Conservation (phyloP, 2,113 vertebrate species). For the Gulo gulo region DNA sequence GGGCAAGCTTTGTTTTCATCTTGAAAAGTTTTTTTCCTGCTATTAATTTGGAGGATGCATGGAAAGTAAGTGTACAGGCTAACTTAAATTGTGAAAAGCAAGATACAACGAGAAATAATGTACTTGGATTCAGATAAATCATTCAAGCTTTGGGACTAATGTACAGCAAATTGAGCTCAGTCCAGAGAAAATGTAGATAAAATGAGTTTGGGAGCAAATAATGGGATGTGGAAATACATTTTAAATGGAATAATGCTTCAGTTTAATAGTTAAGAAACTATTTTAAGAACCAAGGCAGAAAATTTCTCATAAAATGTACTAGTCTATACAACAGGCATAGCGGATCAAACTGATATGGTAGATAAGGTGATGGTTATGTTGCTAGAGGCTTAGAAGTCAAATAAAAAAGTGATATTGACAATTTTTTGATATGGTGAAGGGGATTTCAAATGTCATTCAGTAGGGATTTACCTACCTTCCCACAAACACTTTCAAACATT, state of each 20-base stretch:
- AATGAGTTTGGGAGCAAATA: conserved; percentile 52
- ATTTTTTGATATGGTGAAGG: background rate
- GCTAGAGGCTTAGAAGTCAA: background rate
- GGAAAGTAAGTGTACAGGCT: conserved; percentile 1
- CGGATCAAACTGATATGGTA: background rate
- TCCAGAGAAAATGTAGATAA: conserved; percentile 48
- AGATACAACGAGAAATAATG: conserved; percentile 30
- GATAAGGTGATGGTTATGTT: background rate
- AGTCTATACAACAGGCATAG: background rate
- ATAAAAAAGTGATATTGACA: background rate
- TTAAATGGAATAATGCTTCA: conserved; percentile 27
- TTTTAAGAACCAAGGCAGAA: conserved; percentile 34
- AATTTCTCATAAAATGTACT: background rate
- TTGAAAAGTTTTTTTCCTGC: conserved; percentile 41
- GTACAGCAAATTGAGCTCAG: conserved; percentile 42
- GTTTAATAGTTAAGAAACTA: conserved; percentile 23
- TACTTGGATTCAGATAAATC: conserved; percentile 42
- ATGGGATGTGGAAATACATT: conserved; percentile 32
- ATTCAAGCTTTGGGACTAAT: conserved; percentile 19
- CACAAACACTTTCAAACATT: background rate
- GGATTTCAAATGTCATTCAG: background rate
- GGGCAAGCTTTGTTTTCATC: conserved; percentile 10
- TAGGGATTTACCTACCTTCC: background rate
- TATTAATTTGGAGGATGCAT: conserved; percentile 22
- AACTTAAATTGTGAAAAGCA: conserved; percentile 25